Percentiles rank a stretch among this genome's conserved stretches.
These are phyloP conservation scores for Pseudomyrmex flavicornis DNA, from an alignment of 1,140 invertebrate genomes.

Conservation along the genomic window DNA sequence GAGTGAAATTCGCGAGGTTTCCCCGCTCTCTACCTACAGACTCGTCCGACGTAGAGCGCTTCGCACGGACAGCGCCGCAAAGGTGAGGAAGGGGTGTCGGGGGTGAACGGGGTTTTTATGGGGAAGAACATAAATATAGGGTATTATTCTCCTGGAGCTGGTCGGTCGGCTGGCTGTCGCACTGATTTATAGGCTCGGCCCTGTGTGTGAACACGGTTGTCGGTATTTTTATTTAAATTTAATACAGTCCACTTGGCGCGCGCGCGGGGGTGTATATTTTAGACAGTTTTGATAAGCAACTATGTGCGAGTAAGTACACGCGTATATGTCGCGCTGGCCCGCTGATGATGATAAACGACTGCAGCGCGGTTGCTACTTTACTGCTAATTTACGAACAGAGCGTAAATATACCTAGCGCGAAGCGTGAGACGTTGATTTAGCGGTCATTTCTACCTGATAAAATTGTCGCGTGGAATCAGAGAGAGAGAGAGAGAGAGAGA, in stretches of 20 bases:
- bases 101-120: conserved; percentile 79
- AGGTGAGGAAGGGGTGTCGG: conserved; percentile 67
- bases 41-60: conserved; percentile 55
- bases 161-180: conserved; percentile 79
- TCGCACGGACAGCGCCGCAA: conserved; percentile 49
- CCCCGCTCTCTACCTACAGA: not conserved
- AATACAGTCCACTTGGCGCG: conserved; percentile 81
- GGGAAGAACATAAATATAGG: conserved; percentile 83
- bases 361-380: conserved; percentile 57
- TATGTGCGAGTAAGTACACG: conserved; percentile 64
- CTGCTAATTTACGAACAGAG: conserved; percentile 51
- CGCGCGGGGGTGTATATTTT: conserved; percentile 77
- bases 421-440: conserved; percentile 43
- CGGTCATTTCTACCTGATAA: conserved; percentile 32
- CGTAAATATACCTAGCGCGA: not conserved
- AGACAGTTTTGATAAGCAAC: conserved; percentile 78
- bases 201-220: conserved; percentile 83
- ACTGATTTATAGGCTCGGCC: conserved; percentile 84
- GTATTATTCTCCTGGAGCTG: conserved; percentile 82
- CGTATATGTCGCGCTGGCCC: conserved; percentile 49
- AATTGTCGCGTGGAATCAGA: conserved; percentile 1
- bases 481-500: not conserved
- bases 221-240: conserved; percentile 86
- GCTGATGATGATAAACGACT: conserved; percentile 71
- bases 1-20: conserved; percentile 27